Evolutionary conservation across 2,888 invertebrate genomes (phyloP), one percentile per base, ranked within the genome.

Genomic region (Cheilosia variabilis): DNA sequence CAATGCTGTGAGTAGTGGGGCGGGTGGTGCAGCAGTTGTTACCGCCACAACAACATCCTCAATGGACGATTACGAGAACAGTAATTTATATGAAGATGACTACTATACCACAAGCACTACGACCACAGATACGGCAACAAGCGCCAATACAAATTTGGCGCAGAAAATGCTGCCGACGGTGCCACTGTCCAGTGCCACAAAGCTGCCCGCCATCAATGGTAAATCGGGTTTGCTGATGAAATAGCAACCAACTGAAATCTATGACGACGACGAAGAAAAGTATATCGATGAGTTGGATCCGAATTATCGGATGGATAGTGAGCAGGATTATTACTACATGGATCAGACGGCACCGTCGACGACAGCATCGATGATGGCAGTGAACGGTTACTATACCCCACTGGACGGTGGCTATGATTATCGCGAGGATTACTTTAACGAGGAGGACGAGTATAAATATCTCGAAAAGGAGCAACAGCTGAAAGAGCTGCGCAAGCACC

Each of bases 371-470:
- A 77, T 77, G 69, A 79, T 79, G 83, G 76, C 73, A 53, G 77
- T 77, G 60, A 90, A 89, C 79, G 89, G 89, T 89, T 92, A 90
- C 90, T 91, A 91, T 90, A 89, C 57, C 53, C 77, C 72, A 47
- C 52, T 57, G 62, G 62, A 80, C 31, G 88, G 89, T 87, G 89
- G 90, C 88, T 92, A 92, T 89, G 90, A 92, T 88, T 92, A 92
- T 90, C 91, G 90, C 47, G 90, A 92, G 82, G 92, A 92, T 89
- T 92, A 90, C 87, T 92, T 92, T 82, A 92, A 92, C 77, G 92
- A 92, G 87, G 92, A 92, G 87, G 92, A 92, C 87, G 92, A 92
- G 87, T 91, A 90, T 73, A 91, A 92, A 71, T 92, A 92, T 87
- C 89, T 92, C 24, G 91, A 92, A 76, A 91, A 91, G 57, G 92